Conservation (phyloP, 2,113 vertebrate genomes). For the Grammomys dolichurus region DNA sequence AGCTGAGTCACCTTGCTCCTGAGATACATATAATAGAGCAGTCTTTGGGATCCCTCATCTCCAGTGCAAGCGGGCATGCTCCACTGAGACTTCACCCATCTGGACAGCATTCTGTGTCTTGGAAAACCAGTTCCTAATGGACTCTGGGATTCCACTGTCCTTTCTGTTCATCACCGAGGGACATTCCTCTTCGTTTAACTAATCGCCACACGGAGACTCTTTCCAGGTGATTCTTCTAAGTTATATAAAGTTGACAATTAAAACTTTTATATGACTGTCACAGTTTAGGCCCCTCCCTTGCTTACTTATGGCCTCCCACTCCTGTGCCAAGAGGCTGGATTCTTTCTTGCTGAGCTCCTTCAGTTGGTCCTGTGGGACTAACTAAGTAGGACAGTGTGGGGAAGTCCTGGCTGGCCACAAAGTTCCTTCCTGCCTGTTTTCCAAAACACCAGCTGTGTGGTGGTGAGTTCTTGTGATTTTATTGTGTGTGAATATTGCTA, state of each 20-base stretch:
- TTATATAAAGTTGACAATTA: background rate
- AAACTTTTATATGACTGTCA: background rate
- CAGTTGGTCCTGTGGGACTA: background rate
- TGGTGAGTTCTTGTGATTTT: background rate
- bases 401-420: too few relatives aligned
- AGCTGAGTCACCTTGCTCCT: background rate
- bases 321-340: background rate
- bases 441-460: accelerated
- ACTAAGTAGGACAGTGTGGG: background rate
- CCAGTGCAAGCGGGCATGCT: background rate
- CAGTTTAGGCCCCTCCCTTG: background rate
- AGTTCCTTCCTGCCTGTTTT: background rate
- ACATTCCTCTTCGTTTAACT: background rate
- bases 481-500: background rate
- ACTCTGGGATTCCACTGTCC: background rate
- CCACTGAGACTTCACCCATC: background rate
- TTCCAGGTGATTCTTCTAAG: background rate
- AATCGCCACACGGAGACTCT: too few relatives aligned
- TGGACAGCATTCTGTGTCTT: background rate
- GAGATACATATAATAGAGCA: accelerated
- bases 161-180: too few relatives aligned
- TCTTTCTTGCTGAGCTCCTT: background rate
- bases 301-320: accelerated
- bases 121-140: too few relatives aligned
- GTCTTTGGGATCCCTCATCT: too few relatives aligned